Conservation (phyloP, 2,888 invertebrate species). For the Euzetes globulus region DNA sequence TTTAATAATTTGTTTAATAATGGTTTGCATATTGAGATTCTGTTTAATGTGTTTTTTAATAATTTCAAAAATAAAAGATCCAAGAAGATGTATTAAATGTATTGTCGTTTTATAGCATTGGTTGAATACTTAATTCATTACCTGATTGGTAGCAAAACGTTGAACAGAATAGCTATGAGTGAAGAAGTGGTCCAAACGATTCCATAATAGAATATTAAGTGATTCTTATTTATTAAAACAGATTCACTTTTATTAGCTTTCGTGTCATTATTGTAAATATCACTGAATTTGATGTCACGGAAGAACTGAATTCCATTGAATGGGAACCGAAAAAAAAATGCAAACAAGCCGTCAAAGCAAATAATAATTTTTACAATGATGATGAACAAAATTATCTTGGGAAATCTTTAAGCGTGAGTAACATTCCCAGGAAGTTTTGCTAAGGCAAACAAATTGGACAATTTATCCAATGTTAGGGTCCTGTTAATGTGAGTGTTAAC, state of each 20-base stretch:
- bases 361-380: too few species aligned
- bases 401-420: too few species aligned
- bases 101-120: neutral
- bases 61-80: too few species aligned
- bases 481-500: too few species aligned
- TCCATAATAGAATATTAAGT: constrained; percentile 79
- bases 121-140: constrained; percentile 45
- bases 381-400: too few species aligned
- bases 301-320: neutral
- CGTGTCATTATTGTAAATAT: neutral
- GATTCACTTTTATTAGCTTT: constrained; percentile 45
- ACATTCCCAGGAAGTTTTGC: too few species aligned
- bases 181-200: constrained; percentile 89
- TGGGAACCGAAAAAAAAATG: neutral
- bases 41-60: too few species aligned
- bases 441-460: too few species aligned
- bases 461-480: too few species aligned
- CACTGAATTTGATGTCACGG: constrained; percentile 7
- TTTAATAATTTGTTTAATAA: too few species aligned
- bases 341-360: neutral
- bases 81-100: neutral
- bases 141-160: constrained; percentile 80
- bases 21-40: too few species aligned
- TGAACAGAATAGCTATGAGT: constrained; percentile 84
- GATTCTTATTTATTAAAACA: constrained; percentile 49